Evolutionary conservation across 2,797 vertebrate genomes (phyloP), one percentile per base, ranked within the genome.

Genomic region (Clarias pachynema): DNA sequence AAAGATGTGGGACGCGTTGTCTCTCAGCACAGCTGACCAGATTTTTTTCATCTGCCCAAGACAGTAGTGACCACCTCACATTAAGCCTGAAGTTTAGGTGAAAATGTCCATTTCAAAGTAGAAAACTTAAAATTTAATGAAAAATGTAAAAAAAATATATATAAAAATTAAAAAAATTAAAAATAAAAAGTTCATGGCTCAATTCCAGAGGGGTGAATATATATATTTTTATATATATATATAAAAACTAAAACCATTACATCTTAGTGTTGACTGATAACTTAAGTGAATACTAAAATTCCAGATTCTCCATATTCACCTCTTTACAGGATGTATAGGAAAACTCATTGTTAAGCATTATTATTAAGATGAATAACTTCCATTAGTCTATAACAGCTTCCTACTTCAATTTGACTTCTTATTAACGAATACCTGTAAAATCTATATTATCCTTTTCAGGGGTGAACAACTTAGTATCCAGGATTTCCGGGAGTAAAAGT

Each of bases 1-100:
- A 65, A 75, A 72, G 49, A 37, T 12, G 20, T 9, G 4, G 53
- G 49, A 56, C n/a, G 80, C 0, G 34, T 37, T 40, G 7, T 57
- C 66, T 57, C 26, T 79, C 59, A 40, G 72, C 49, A 24, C 63
- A 59, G 62, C 40, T 69, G 72, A 69, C 49, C 72, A 78, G 70
- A 68, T 34, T 69, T 49, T 49, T 49, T 49, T 49, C 49, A 53
- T 53, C 49, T 53, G 49, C 2, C 49, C 49, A 53, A 14, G 12
- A 14, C 12, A 53, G 12, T 53, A 53, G 44, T 53, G 49, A 53
- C 10, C 44, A 49, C 44, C 44, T 49, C 9, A 66, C 16, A 6
- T 20, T 12, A 10, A 49, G 16, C 40, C 16, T 29, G 9, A 18
- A 1, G 24, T 44, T 63, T 59, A 62, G 14, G 24, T 18, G n/a